Percentiles rank a stretch among this genome's conserved stretches.
Conservation (phyloP, 2,888 invertebrate species). For the Chromoteleia sp. region DNA sequence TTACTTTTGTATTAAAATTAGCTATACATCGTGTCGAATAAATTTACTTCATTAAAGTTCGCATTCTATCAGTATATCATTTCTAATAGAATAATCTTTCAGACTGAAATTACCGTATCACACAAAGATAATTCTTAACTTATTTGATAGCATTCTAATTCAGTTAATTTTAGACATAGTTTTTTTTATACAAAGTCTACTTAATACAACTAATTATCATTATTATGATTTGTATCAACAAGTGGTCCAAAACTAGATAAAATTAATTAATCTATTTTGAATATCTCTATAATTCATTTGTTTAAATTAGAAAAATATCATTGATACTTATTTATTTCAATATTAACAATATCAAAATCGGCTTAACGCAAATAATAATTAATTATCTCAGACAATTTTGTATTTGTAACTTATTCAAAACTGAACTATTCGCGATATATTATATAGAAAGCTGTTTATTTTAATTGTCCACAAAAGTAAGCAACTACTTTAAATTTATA, state of each 20-base stretch:
- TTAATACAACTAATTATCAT: slow-evolving; percentile 16
- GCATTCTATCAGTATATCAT: not conserved
- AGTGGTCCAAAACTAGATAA: not conserved
- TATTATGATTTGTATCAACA: not conserved
- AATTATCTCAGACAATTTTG: not conserved
- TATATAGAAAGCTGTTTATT: not conserved
- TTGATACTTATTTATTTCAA: too few relatives aligned
- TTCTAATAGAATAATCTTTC: slow-evolving; percentile 9
- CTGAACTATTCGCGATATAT: not conserved
- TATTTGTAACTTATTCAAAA: not conserved
- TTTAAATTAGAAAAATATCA: too few relatives aligned
- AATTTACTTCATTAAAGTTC: not conserved
- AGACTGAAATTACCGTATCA: slow-evolving; percentile 9
- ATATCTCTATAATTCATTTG: not conserved
- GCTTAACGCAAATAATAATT: not conserved
- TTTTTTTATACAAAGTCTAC: slow-evolving; percentile 17
- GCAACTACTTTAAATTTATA: slow-evolving; percentile 7
- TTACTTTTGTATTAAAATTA: not conserved
- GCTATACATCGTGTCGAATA: not conserved
- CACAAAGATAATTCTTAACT: slow-evolving; percentile 24
- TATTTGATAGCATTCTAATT: slow-evolving; percentile 19
- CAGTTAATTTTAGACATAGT: slow-evolving; percentile 21
- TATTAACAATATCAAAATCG: not conserved
- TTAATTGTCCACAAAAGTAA: slow-evolving; percentile 9
- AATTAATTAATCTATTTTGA: slow-evolving; percentile 12